phyloP scores from a whole-genome alignment of 1,140 invertebrate genomes.

The Brachionus asplanchnoidis region DNA sequence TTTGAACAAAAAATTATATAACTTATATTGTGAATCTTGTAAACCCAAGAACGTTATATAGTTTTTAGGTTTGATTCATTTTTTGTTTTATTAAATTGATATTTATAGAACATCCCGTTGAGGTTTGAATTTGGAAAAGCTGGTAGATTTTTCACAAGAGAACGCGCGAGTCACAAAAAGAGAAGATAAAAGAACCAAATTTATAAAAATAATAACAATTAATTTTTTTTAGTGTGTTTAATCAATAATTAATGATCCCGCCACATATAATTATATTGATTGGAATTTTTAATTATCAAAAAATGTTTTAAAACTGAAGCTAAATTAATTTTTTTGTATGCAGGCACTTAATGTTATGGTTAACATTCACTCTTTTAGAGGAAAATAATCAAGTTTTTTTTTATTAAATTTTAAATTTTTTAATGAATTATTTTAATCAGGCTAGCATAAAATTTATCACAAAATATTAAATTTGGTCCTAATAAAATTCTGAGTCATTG shows the following conservation, averaged over 20 bases:
- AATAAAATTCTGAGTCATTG: no score
- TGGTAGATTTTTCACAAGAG: not conserved
- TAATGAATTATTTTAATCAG: no score
- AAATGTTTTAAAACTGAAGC: not conserved
- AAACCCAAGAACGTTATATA: not conserved
- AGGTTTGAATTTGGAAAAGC: not conserved
- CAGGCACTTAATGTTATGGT: not conserved
- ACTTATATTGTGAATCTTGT: not conserved
- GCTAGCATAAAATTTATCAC: no score
- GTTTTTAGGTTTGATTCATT: not conserved
- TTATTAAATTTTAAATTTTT: no score
- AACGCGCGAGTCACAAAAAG: not conserved
- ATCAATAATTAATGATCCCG: not conserved
- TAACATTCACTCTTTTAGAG: not conserved
- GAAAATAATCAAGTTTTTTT: no score
- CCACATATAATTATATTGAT: not conserved
- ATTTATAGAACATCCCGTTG: not conserved
- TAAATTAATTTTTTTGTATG: no score
- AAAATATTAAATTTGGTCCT: no score
- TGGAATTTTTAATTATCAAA: not conserved
- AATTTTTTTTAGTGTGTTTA: not conserved
- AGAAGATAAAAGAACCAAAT: not conserved
- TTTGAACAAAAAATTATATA: not conserved
- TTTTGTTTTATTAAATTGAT: not conserved
- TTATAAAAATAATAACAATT: not conserved